These are phyloP conservation scores for Sprattus sprattus DNA, from an alignment of 2,113 vertebrate species.

Conservation along the genomic window DNA sequence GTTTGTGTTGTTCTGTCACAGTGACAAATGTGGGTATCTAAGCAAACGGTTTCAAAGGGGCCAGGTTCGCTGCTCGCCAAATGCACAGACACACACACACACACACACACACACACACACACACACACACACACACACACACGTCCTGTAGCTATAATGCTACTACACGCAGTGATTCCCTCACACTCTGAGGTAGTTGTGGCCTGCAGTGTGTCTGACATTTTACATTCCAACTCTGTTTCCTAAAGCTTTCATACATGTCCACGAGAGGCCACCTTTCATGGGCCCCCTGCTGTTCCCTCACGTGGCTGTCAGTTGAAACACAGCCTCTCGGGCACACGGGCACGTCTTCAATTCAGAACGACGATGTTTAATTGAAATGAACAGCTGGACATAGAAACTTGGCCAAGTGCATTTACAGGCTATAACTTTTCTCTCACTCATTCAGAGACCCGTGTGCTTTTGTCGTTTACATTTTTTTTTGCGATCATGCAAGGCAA, in stretches of 20 bases:
- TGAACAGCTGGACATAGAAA: background rate
- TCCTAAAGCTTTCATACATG: background rate
- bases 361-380: background rate
- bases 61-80: background rate
- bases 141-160: background rate
- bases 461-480: background rate
- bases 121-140: slow-evolving; percentile 3
- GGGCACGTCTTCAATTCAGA: background rate
- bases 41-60: background rate
- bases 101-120: background rate
- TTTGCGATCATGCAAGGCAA: background rate
- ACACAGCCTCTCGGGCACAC: no score
- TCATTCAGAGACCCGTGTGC: background rate
- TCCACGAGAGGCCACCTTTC: background rate
- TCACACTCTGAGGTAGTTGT: background rate
- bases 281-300: background rate
- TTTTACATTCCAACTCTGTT: background rate
- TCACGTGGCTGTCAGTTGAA: background rate
- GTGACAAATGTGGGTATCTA: slow-evolving; percentile 8
- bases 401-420: background rate
- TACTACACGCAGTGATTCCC: background rate
- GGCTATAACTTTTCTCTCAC: background rate
- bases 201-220: background rate
- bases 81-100: background rate
- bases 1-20: background rate